Evolutionary conservation across 2,797 vertebrate genomes (phyloP).

Genomic region (Sebastes hubbsi): DNA sequence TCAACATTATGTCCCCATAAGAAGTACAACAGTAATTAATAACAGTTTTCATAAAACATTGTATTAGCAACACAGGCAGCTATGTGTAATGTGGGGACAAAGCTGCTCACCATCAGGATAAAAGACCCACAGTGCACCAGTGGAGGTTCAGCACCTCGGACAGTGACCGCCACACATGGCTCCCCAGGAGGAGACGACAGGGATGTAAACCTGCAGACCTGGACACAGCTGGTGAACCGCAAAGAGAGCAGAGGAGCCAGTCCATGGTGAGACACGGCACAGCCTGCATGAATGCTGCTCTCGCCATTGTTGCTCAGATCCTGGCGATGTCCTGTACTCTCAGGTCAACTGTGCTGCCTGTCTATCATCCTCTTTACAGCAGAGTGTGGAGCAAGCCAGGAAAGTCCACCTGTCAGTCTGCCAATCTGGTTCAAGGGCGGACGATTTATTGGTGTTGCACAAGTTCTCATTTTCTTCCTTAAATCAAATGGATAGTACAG

Average conservation of each 20-base stretch:
- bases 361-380: constrained; percentile 16
- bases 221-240: constrained; percentile 8
- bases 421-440: not conserved
- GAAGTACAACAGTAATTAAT: not conserved
- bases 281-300: constrained; percentile 6
- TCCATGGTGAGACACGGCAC: constrained; percentile 29
- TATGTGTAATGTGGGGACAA: not conserved
- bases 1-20: not conserved
- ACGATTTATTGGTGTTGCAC: no score
- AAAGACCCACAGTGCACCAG: constrained; percentile 9
- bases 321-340: constrained; percentile 1
- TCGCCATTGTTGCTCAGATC: not conserved
- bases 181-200: constrained; percentile 6
- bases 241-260: constrained; percentile 16
- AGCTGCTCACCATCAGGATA: not conserved
- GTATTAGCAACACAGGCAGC: not conserved
- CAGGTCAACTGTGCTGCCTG: constrained; percentile 33
- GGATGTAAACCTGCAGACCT: constrained; percentile 5
- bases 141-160: constrained; percentile 23
- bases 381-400: not conserved
- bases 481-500: not conserved
- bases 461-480: not conserved
- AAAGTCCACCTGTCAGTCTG: not conserved
- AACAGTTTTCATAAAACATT: not conserved
- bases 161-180: constrained; percentile 14